Conservation (phyloP, 2,113 vertebrate species). For the Pteronura brasiliensis region DNA sequence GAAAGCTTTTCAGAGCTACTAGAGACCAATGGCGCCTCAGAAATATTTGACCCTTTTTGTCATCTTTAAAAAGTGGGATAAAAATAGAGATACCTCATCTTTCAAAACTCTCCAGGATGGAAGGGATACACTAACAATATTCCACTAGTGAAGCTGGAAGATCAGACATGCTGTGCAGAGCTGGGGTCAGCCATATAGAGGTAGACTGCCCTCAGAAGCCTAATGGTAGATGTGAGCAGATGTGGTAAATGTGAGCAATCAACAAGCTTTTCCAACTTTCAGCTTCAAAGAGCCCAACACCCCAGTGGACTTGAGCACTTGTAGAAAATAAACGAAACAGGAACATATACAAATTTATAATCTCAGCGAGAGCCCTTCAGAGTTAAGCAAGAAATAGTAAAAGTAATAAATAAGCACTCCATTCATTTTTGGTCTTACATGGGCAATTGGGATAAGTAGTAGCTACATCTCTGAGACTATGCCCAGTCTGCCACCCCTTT, state of each 20-base stretch:
- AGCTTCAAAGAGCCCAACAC: background rate
- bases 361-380: background rate
- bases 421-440: background rate
- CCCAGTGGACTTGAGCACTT: background rate
- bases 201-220: background rate
- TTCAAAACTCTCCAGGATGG: background rate
- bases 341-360: background rate
- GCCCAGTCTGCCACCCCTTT: background rate
- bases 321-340: conserved; percentile 15
- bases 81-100: background rate
- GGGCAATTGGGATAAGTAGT: background rate
- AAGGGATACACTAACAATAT: background rate
- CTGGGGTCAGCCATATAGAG: background rate
- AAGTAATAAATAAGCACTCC: background rate
- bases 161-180: background rate
- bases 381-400: conserved; percentile 26
- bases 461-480: background rate
- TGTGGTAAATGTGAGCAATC: background rate
- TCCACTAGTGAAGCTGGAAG: background rate
- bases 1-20: background rate
- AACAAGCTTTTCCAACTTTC: background rate
- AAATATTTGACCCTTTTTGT: background rate
- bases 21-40: background rate
- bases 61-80: background rate
- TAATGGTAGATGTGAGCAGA: background rate